Evolutionary conservation across 2,888 invertebrate species (phyloP).

Genomic region (Caenorhabditis angaria): DNA sequence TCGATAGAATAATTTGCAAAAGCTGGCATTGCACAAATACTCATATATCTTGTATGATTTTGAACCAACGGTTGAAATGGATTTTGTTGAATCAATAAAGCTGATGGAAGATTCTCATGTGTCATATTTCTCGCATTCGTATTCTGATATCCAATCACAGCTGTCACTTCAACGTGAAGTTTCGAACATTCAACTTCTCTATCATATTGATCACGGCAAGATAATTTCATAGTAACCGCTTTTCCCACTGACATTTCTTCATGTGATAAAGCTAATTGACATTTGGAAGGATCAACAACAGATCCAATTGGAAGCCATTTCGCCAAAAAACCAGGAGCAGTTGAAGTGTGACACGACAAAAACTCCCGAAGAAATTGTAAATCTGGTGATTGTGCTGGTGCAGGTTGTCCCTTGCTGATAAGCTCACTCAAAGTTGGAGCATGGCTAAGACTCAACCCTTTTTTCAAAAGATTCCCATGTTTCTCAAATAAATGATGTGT

Average conservation of each 20-base stretch:
- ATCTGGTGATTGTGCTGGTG: slow-evolving; percentile 64
- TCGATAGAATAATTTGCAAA: slow-evolving; percentile 85
- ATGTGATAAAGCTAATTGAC: slow-evolving; percentile 78
- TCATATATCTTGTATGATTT: slow-evolving; percentile 79
- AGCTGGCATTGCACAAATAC: slow-evolving; percentile 93
- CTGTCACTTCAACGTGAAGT: slow-evolving; percentile 43
- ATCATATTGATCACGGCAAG: slow-evolving; percentile 46
- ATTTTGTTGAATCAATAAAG: slow-evolving; percentile 49
- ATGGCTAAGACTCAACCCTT: slow-evolving; percentile 85
- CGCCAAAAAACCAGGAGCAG: slow-evolving; percentile 89
- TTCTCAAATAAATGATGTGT: slow-evolving; percentile 74
- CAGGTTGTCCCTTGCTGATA: slow-evolving; percentile 73
- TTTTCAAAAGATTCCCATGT: slow-evolving; percentile 80
- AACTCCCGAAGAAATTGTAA: slow-evolving; percentile 77
- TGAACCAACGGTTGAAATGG: slow-evolving; percentile 65
- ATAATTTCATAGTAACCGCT: slow-evolving; percentile 40
- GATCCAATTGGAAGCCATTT: slow-evolving; percentile 80
- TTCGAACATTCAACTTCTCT: slow-evolving; percentile 47
- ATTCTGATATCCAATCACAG: slow-evolving; percentile 19
- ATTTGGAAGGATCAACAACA: slow-evolving; percentile 53
- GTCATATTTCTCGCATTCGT: neutral
- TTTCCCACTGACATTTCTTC: slow-evolving; percentile 59
- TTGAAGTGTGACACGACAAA: slow-evolving; percentile 85
- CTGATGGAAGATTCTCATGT: slow-evolving; percentile 26
- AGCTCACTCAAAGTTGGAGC: slow-evolving; percentile 87